Conservation (phyloP, 2,888 invertebrate genomes). For the Amiota mariae region DNA sequence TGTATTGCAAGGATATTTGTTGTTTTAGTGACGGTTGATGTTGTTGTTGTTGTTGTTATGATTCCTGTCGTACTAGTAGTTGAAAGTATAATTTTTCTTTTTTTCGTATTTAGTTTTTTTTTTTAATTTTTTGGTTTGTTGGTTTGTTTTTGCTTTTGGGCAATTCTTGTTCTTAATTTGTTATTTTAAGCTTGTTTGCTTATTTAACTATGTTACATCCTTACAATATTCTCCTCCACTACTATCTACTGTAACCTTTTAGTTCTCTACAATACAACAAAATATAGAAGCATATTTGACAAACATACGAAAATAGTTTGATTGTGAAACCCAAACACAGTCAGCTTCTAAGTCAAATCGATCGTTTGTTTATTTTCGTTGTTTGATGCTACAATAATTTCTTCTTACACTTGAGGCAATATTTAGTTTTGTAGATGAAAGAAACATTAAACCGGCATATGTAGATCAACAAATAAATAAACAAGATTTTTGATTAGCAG, state of each 20-base stretch:
- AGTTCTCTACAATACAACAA: too few species aligned
- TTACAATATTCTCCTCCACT: conserved; percentile 16
- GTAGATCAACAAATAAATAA: conserved; percentile 50
- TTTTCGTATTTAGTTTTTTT: conserved; percentile 2
- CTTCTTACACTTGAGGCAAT: conserved; percentile 32
- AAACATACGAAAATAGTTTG: conserved; percentile 34
- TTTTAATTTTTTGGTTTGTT: not conserved
- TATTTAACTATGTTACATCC: conserved; percentile 47
- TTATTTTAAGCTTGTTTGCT: conserved; percentile 68
- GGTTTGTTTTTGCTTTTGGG: not conserved
- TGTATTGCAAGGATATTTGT: conserved; percentile 40
- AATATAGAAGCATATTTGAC: conserved; percentile 55
- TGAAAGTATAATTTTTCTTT: not conserved
- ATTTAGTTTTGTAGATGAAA: not conserved
- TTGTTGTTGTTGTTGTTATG: conserved; percentile 1
- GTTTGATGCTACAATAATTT: conserved; percentile 28
- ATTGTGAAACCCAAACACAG: conserved; percentile 39
- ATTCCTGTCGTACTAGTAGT: not conserved
- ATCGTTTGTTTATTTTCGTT: not conserved
- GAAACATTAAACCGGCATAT: not conserved
- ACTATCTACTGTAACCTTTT: conserved; percentile 47
- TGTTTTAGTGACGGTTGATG: conserved; percentile 54
- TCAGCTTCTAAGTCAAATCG: conserved; percentile 36
- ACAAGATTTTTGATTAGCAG: conserved; percentile 61
- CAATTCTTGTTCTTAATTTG: conserved; percentile 57